Conservation (phyloP, 2,113 vertebrate genomes). For the Phalacrocorax brasilianus region DNA sequence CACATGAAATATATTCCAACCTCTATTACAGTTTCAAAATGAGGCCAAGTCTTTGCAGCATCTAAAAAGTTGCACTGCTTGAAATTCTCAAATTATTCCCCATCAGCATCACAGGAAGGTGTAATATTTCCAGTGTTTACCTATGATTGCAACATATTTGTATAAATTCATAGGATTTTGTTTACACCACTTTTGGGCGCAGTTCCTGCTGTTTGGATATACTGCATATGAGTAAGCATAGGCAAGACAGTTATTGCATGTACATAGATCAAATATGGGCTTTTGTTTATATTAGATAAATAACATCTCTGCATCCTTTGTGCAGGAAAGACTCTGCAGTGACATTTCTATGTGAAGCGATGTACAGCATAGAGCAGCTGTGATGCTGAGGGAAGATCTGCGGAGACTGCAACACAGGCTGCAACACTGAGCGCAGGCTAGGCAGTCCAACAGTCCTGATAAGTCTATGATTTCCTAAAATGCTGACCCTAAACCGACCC, state of each 20-base stretch:
- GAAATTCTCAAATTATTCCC: constrained; percentile 13
- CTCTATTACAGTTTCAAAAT: constrained; percentile 1
- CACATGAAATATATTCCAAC: constrained; percentile 10
- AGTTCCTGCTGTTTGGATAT: background rate
- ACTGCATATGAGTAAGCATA: background rate
- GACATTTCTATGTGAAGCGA: background rate
- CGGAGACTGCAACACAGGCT: background rate
- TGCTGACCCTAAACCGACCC: background rate
- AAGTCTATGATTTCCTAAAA: background rate
- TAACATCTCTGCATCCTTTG: background rate
- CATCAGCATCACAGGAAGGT: background rate
- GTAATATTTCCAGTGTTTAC: background rate
- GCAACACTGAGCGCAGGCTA: background rate
- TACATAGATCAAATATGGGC: background rate
- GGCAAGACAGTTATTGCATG: background rate
- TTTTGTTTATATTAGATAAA: background rate
- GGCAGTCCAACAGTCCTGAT: background rate
- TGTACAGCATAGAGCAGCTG: background rate
- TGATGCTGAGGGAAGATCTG: background rate
- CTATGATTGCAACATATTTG: background rate
- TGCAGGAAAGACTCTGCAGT: background rate
- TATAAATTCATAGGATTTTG: background rate
- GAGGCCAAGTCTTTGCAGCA: constrained; percentile 7
- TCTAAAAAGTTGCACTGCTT: background rate
- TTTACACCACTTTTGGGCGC: background rate